Evolutionary conservation across 2,888 invertebrate species (phyloP).

Genomic region (Ornithoptera priamus): DNA sequence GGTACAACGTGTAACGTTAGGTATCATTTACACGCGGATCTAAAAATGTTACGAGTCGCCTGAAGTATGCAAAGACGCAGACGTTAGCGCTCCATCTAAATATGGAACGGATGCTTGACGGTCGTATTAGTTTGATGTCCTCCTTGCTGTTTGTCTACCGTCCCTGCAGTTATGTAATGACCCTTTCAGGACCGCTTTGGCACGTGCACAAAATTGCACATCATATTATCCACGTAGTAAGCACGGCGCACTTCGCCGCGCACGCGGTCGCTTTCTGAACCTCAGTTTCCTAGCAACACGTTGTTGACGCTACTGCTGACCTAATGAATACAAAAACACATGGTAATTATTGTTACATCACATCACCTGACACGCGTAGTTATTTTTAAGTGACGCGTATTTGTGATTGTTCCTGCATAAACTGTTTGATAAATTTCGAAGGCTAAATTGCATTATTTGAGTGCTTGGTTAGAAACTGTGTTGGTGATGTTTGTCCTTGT

Average conservation of each 20-base stretch:
- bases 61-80: constrained; percentile 63
- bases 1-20: constrained; percentile 44
- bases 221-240: constrained; percentile 70
- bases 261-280: constrained; percentile 48
- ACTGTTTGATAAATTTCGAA: constrained; percentile 41
- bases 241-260: constrained; percentile 51
- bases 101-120: constrained; percentile 70
- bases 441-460: constrained; percentile 34
- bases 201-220: constrained; percentile 70
- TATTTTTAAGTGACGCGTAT: constrained; percentile 40
- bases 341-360: constrained; percentile 74
- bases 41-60: constrained; percentile 74
- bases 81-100: constrained; percentile 74
- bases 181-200: constrained; percentile 56
- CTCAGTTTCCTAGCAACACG: constrained; percentile 78
- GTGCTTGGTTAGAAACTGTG: constrained; percentile 22
- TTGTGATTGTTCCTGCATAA: constrained; percentile 32
- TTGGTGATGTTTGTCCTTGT: constrained; percentile 23
- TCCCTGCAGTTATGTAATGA: constrained; percentile 70
- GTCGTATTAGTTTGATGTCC: constrained; percentile 53
- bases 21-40: constrained; percentile 76
- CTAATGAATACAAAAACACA: constrained; percentile 75
- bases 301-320: constrained; percentile 75
- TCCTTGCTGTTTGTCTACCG: constrained; percentile 44
- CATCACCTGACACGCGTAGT: constrained; percentile 50